Evolutionary conservation across 2,888 invertebrate genomes (phyloP).

Genomic region (Capitulum mitella): DNA sequence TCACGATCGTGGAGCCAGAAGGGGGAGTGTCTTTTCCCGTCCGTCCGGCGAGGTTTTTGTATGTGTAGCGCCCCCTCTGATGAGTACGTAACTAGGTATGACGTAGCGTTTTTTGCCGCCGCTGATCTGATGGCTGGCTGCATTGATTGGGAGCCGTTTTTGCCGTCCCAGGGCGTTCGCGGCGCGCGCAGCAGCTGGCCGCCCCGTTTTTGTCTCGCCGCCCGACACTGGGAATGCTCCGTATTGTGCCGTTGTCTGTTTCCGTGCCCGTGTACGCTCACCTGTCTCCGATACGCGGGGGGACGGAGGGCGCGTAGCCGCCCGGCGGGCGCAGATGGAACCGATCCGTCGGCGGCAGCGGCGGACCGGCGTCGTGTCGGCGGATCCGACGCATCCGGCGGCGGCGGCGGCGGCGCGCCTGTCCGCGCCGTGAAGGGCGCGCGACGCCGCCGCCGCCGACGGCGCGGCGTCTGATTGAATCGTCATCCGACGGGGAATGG

Average conservation of each 20-base stretch:
- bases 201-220: neutral
- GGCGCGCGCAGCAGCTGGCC: neutral
- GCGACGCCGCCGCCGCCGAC: neutral
- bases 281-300: neutral
- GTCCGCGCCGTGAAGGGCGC: neutral
- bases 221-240: neutral
- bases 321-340: neutral
- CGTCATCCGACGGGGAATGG: neutral
- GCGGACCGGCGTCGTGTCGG: no score
- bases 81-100: conserved; percentile 6
- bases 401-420: neutral
- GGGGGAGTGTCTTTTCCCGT: no score
- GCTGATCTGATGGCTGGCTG: neutral
- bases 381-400: neutral
- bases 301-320: neutral
- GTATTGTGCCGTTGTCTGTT: neutral
- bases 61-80: neutral
- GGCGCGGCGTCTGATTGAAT: neutral
- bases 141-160: neutral
- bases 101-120: conserved; percentile 9
- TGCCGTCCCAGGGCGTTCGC: neutral
- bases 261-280: neutral
- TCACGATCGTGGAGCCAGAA: no score
- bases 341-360: neutral
- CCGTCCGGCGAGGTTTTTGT: no score